Conservation (phyloP, 1,140 invertebrate species). For the Eumeta japonica region DNA sequence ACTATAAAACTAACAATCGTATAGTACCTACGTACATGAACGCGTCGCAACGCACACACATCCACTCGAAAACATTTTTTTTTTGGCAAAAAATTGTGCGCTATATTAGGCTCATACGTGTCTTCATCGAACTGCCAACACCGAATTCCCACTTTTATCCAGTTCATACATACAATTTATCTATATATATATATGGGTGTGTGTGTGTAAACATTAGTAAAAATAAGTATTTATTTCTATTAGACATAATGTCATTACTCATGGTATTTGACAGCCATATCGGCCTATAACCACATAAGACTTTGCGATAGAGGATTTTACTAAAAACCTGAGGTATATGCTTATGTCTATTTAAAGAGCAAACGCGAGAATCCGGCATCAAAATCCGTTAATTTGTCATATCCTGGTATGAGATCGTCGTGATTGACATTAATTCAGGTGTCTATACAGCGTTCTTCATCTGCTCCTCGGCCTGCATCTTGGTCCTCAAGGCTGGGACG, state of each 20-base stretch:
- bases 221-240: neutral
- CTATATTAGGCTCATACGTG: no score
- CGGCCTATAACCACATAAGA: neutral
- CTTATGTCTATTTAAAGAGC: no score
- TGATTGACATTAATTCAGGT: conserved; percentile 14
- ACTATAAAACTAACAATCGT: no score
- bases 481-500: conserved; percentile 69
- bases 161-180: no score
- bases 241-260: no score
- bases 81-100: neutral
- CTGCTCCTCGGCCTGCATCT: conserved; percentile 66
- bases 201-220: no score
- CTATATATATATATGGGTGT: no score
- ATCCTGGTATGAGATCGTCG: conserved; percentile 22
- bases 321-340: neutral
- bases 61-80: neutral
- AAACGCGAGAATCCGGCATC: no score
- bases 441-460: conserved; percentile 36
- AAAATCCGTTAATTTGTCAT: neutral
- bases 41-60: conserved; percentile 42
- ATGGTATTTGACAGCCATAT: neutral
- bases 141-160: neutral
- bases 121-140: neutral
- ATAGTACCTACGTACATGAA: conserved; percentile 45
- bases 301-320: neutral